Evolutionary conservation across 23 tunicate genomes (phyloP).

Genomic region (Ascidia mentula): DNA sequence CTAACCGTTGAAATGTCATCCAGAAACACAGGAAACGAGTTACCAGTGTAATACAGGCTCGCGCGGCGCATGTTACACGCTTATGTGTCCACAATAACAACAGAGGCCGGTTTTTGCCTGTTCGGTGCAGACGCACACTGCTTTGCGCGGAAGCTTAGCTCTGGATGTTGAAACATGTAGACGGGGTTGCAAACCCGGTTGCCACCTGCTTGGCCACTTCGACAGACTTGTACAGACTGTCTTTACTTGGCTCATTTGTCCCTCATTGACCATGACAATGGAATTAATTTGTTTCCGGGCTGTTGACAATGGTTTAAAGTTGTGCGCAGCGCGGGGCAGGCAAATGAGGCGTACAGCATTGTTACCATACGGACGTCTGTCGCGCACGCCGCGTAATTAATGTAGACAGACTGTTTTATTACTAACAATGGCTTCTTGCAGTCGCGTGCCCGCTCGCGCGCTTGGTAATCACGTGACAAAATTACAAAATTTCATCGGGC

Average conservation of each 20-base stretch:
- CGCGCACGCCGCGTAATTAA: slow-evolving; percentile 4
- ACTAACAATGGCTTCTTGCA: background rate
- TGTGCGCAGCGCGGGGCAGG: background rate
- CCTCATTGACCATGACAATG: background rate
- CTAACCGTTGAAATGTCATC: background rate
- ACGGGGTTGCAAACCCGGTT: background rate
- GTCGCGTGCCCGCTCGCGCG: background rate
- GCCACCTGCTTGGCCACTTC: background rate
- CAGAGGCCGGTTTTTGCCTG: background rate
- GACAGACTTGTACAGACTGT: background rate
- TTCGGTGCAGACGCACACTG: background rate
- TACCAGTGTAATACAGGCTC: background rate
- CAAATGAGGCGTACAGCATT: background rate
- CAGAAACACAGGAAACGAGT: background rate
- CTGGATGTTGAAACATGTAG: background rate
- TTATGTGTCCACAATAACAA: background rate
- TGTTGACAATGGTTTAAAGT: background rate
- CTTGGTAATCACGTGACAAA: no score
- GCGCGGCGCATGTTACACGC: background rate
- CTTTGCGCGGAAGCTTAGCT: background rate
- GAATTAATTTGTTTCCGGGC: slow-evolving; percentile 3
- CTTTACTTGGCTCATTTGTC: background rate
- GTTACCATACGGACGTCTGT: background rate
- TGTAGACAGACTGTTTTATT: slow-evolving; percentile 4
- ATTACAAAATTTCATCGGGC: background rate